Percentiles rank a stretch among this genome's conserved stretches.
Conservation (phyloP, 2,888 invertebrate species). For the Drosophila neotestacea region DNA sequence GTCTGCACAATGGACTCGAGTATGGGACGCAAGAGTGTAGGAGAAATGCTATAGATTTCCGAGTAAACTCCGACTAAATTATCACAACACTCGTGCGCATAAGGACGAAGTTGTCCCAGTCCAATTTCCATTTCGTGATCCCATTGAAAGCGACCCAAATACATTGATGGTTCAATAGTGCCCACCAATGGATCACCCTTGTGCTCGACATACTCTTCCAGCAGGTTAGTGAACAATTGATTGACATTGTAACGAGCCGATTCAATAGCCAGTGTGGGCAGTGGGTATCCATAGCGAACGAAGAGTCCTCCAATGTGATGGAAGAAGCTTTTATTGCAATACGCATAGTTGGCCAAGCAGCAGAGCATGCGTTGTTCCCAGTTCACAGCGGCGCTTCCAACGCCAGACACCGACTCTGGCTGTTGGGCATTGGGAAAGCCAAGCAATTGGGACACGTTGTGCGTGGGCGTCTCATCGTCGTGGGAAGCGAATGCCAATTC, state of each 20-base stretch:
- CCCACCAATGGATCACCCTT: constrained; percentile 97
- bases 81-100: constrained; percentile 94
- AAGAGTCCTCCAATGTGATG: constrained; percentile 90
- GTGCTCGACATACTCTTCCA: constrained; percentile 94
- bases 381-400: constrained; percentile 84
- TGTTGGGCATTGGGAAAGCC: constrained; percentile 87
- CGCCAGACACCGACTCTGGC: constrained; percentile 72
- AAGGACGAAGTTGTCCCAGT: constrained; percentile 93
- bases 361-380: constrained; percentile 94
- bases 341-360: constrained; percentile 95
- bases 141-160: constrained; percentile 95
- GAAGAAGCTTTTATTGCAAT: constrained; percentile 91
- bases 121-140: constrained; percentile 90
- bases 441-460: constrained; percentile 88
- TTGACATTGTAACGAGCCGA: constrained; percentile 88
- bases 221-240: constrained; percentile 86
- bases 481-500: constrained; percentile 90
- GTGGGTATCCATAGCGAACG: constrained; percentile 89
- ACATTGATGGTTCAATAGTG: constrained; percentile 98
- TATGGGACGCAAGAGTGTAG: constrained; percentile 90
- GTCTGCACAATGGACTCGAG: constrained; percentile 94
- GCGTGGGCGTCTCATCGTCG: constrained; percentile 87
- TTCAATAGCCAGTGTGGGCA: constrained; percentile 90
- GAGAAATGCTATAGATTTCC: constrained; percentile 88
- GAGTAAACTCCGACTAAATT: constrained; percentile 88